Evolutionary conservation across 2,888 invertebrate species (phyloP), one percentile per base, ranked within the genome.

Genomic region (Alsophila aescularia): DNA sequence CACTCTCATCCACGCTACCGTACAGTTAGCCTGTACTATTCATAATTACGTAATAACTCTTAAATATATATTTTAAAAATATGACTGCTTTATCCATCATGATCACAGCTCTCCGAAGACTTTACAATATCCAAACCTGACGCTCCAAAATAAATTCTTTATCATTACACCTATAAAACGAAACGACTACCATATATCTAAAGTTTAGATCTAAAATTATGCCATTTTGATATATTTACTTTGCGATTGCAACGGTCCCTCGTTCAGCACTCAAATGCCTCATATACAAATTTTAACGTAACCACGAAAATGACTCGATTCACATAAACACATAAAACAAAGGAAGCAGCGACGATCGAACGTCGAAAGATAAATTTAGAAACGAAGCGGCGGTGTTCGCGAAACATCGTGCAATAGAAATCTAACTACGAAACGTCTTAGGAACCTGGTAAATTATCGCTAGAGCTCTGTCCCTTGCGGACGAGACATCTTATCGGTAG

Each of bases 171-270:
- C 90, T 89, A 90, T 83, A 85, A 90, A 91, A 90, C 86, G 85
- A 90, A 91, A 91, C 90, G 90, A 90, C 90, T 91, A 90, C 83
- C 83, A 81, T 90, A 90, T 85, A 75, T 86, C 88, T 90, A 66
- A 60, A 88, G 79, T 81, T 90, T 91, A 90, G 85, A 83, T 85
- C 89, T 90, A 91, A 87, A 88, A 90, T 90, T 91, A 90, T 90
- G 90, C 90, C 88, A 89, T 90, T 90, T 91, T 86, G 85, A 87
- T 90, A 90, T 87, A 89, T 88, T 87, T 85, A 89, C 81, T 89
- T 90, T 90, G 90, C 90, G 85, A 90, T 91, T 91, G 90, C 90
- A 91, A 90, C 90, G 90, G 90, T 91, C 90, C 90, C 90, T 90
- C 90, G 79, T 85, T 81, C 88, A 87, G 90, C 90, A 90, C 86